A percentile compares a stretch with the other conserved stretches of the same genome.
phyloP scores from a whole-genome alignment of 1,140 invertebrate genomes.

The silkworm (Bombyx mori) region ASM3026992v2 NC_085119.1:7887001-7887500 shows the following conservation, averaged over 20 bases:
- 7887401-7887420: slow-evolving; percentile 22
- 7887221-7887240: slow-evolving; percentile 42
- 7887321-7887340: slow-evolving; percentile 47
- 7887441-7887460: no score
- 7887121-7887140: slow-evolving; percentile 44
- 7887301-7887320: slow-evolving; percentile 37
- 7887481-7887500: no score
- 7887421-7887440: background rate
- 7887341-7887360: slow-evolving; percentile 50
- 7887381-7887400: slow-evolving; percentile 10
- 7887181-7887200: slow-evolving; percentile 45
- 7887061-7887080: slow-evolving; percentile 30
- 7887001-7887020: slow-evolving; percentile 50
- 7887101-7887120: slow-evolving; percentile 44
- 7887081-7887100: slow-evolving; percentile 46
- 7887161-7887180: slow-evolving; percentile 36
- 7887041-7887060: slow-evolving; percentile 52
- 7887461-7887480: no score
- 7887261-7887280: slow-evolving; percentile 53
- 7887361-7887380: slow-evolving; percentile 37
- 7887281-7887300: slow-evolving; percentile 32
- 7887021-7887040: slow-evolving; percentile 48
- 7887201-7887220: slow-evolving; percentile 54
- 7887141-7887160: slow-evolving; percentile 28
- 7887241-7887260: slow-evolving; percentile 44